phyloP scores from a whole-genome alignment of 1,140 invertebrate species.

The Achroia grisella region DNA sequence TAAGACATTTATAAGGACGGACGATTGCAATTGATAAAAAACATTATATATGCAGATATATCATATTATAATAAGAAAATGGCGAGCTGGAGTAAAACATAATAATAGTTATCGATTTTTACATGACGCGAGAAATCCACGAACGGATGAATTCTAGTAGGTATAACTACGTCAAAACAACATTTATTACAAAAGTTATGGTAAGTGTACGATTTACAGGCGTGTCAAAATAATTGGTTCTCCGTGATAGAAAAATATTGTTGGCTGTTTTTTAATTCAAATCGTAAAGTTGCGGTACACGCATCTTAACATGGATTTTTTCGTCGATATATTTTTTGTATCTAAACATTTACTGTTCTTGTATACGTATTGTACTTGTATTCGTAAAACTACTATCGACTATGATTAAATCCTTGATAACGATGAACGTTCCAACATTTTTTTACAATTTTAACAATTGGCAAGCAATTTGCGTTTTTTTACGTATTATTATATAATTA shows the following conservation, averaged over 20 bases:
- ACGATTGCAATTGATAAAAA: no score
- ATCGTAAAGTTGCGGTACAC: slow-evolving; percentile 1
- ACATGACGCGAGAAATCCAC: slow-evolving; percentile 33
- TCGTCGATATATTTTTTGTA: neutral
- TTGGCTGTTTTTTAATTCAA: neutral
- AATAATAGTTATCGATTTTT: no score
- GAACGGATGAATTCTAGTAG: slow-evolving; percentile 41
- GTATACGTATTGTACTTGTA: no score
- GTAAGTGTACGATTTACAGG: slow-evolving; percentile 34
- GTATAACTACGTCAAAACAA: slow-evolving; percentile 30
- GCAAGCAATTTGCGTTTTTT: no score
- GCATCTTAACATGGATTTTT: slow-evolving; percentile 9
- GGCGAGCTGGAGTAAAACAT: no score
- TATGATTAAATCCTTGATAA: neutral
- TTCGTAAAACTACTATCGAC: no score
- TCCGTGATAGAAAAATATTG: slow-evolving; percentile 12
- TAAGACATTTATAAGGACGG: no score
- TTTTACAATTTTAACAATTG: neutral
- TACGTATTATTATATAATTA: no score
- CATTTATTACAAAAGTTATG: slow-evolving; percentile 21
- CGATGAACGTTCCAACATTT: slow-evolving; percentile 15
- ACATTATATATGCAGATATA: no score
- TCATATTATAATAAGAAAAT: no score
- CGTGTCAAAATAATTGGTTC: slow-evolving; percentile 32
- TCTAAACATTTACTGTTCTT: no score